Base-by-base conservation (phyloP, 1,140 invertebrate genomes). In the Ganaspis sp. region DNA sequence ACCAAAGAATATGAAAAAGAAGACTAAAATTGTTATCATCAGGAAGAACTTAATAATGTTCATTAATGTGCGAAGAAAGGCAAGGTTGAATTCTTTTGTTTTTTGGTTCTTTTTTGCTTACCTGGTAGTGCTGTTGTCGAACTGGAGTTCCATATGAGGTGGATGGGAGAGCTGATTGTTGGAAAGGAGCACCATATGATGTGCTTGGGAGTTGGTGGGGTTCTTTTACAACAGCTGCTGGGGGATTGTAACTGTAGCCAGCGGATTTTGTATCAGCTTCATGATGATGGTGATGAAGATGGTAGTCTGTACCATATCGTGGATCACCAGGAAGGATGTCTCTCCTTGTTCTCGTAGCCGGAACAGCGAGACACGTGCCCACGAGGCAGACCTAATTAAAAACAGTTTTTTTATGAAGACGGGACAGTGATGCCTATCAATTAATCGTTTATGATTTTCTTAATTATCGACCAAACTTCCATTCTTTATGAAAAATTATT, bases 281-380 rank as follows among this genome's bases (percentile, higher is more conserved):
- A 74, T 76, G 82, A 29, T 78, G 83, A n/a, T 80, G 83, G 38
- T 85, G 84, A 64, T 84, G 81, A 2, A 83, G 74, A 5, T 84
- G 81, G 42, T 86, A 74, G 1, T 83, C 81, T 23, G 81, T 84
- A 37, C 85, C 87, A 45, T 87, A 90, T 9, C 89, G 88, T 21
- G 88, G 69, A 70, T 91, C 89, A 5, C 89, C 90, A 0, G 88
- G 87, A n/a, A 90, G 71, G 53, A 90, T 85, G 1, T 86, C 83
- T 12, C 88, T 80, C 72, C 45, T 70, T 23, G 11, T 8, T 19
- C 72, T 73, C 17, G 76, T 74, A 0, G 19, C 6, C 11, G 86
- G 78, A 9, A 72, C 80, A 54, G 83, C 83, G 9, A 78, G 69
- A 23, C 77, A 70, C 21, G 79, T 70, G 58, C 76, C 84, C 23